Evolutionary conservation across 2,888 invertebrate species (phyloP).

Genomic region (Nomada fucata): DNA sequence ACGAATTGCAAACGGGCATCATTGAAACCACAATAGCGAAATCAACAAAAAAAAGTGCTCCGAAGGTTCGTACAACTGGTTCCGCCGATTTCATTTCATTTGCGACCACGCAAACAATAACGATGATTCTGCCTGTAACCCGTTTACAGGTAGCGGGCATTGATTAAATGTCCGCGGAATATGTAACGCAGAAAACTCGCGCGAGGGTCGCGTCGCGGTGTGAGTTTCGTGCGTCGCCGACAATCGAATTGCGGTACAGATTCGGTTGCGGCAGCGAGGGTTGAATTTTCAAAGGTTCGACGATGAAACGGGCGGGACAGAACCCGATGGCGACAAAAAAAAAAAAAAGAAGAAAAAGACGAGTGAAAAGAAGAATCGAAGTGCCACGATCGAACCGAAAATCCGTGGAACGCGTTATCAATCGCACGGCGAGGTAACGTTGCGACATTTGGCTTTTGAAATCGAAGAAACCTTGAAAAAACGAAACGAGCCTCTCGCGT

Average conservation of each 20-base stretch:
- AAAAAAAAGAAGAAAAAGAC: too few relatives aligned
- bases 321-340: too few relatives aligned
- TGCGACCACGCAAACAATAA: neutral
- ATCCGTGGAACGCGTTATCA: conserved; percentile 3
- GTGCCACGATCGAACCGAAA: neutral
- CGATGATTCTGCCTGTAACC: conserved; percentile 21
- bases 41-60: neutral
- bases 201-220: conserved; percentile 8
- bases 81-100: neutral
- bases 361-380: neutral
- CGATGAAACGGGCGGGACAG: neutral
- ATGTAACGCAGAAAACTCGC: conserved; percentile 33
- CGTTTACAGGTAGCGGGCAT: conserved; percentile 13
- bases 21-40: neutral
- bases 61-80: too few relatives aligned
- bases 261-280: conserved; percentile 1
- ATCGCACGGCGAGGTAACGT: neutral
- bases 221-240: conserved; percentile 12
- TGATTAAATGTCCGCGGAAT: conserved; percentile 33
- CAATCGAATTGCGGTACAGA: conserved; percentile 34
- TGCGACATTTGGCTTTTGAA: neutral
- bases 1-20: neutral
- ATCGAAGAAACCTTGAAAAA: neutral
- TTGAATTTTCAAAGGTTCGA: conserved; percentile 18
- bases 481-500: neutral